Base-by-base conservation (phyloP, 1,140 invertebrate species). In the Saccostrea echinata region DNA sequence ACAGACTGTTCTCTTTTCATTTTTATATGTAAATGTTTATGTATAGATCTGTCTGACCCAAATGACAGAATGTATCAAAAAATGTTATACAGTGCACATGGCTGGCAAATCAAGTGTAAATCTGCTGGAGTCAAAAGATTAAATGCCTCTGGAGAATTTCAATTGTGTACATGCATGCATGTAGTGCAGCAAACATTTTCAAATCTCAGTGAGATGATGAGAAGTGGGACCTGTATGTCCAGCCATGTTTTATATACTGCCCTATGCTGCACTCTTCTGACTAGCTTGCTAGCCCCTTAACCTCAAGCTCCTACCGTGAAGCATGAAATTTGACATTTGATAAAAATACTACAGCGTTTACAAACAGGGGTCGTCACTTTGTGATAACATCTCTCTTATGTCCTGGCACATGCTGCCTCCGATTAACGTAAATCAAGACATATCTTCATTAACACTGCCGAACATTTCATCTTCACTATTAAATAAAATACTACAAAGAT, bases 321-420 rank as follows among this genome's bases (percentile, higher is more conserved):
- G 55, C 55, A 61, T 61, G 55, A 61, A 61, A 61, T 61, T 61
- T 61, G 55, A 61, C 55, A 61, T 61, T 61, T 21, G 55, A 21
- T 61, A 6, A 21, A n/a, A 76, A 33, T 76, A 76, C 30, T 76
- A 76, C 68, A 3, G n/a, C 21, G 55, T 61, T 61, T 61, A 61
- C 55, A 21, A n/a, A 61, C 55, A 21, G 55, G n/a, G n/a, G 13
- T 61, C n/a, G 55, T 61, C n/a, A n/a, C n/a, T 61, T 18, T 21
- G 55, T 21, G 24, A 33, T 76, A 76, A 30, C 68, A 76, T 76
- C 68, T 30, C 12, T 27, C 30, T 6, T 9, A 33, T 76, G 68
- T 76, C 68, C 24, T 13, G 3, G 55, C 55, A 61, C 55, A 61
- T 61, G 55, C 55, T 61, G 55, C 55, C 55, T 61, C 55, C 18